Base-by-base conservation (phyloP, 2,797 vertebrate genomes). In the Hephaestus fuliginosus region DNA sequence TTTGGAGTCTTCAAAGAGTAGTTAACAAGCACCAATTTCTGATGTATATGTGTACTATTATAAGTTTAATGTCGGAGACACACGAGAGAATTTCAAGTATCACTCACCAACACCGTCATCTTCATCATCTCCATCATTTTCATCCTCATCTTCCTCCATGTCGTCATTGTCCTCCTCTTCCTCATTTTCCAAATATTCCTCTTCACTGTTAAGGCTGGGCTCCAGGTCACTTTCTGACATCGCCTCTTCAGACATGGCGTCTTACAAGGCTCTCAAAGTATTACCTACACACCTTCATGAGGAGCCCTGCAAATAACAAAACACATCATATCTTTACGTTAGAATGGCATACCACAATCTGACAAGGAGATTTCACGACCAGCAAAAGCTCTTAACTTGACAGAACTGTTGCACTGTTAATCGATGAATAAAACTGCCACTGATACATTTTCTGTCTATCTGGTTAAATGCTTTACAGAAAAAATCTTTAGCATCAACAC, bases 171-270 rank as follows among this genome's bases (percentile, higher is more conserved):
- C 92, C 11, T 95, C 94, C 3, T 93, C 92, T 33, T 94, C 92
- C 15, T 95, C 93, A 84, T 95, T 94, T 81, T 95, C 93, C 73
- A 92, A 75, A 77, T 92, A 93, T 67, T 96, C 95, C 78, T 95
- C 95, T 76, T 96, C 95, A 62, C 95, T 96, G 91, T 94, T 94
- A 95, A 97, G 95, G 94, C 97, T 97, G 92, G 96, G 95, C 95
- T 99, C 98, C 94, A 97, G 95, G 95, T 99, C 98, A 92, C 98
- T 99, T 95, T 97, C 98, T 94, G 98, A 99, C 96, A 96, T 91
- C 52, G 97, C 99, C 95, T 98, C 97, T 97, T 98, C 97, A 94
- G 98, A 99, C 98, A 99, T 99, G 96, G 95, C 91, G 94, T 97
- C 97, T 96, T 96, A 92, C 84, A 90, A 95, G 94, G 94, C 94